These are phyloP conservation scores for Sphinx pinastri DNA, from an alignment of 2,888 invertebrate species.

Conservation along the genomic window DNA sequence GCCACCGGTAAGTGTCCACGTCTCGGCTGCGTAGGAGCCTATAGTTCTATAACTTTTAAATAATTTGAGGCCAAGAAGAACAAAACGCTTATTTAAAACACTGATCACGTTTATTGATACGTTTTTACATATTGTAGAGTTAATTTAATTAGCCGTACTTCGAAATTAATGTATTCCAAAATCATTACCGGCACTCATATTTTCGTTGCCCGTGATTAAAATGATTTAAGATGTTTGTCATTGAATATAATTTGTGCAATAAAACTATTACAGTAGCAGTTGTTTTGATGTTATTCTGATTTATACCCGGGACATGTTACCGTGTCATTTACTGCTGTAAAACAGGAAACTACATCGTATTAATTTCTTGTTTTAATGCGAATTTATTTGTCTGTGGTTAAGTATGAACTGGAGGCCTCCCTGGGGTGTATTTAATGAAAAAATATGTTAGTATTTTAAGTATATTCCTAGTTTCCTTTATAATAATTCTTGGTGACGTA, in stretches of 20 bases:
- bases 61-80: no score
- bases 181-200: not conserved
- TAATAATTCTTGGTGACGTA: no score
- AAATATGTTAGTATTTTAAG: not conserved
- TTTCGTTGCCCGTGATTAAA: constrained; percentile 30
- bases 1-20: no score
- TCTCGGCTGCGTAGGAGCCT: no score
- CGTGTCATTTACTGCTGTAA: constrained; percentile 35
- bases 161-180: not conserved
- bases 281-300: constrained; percentile 41
- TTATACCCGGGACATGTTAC: constrained; percentile 39
- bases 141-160: not conserved
- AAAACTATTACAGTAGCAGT: constrained; percentile 41
- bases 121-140: no score
- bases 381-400: constrained; percentile 21
- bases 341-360: constrained; percentile 34
- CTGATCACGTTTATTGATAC: no score
- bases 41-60: no score
- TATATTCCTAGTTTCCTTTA: no score
- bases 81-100: no score
- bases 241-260: constrained; percentile 37
- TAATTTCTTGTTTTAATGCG: constrained; percentile 35
- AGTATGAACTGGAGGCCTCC: not conserved
- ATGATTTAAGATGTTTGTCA: constrained; percentile 22
- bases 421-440: not conserved